Evolutionary conservation across 2,888 invertebrate species (phyloP), one percentile per base, ranked within the genome.

Genomic region (Euclidia mi): DNA sequence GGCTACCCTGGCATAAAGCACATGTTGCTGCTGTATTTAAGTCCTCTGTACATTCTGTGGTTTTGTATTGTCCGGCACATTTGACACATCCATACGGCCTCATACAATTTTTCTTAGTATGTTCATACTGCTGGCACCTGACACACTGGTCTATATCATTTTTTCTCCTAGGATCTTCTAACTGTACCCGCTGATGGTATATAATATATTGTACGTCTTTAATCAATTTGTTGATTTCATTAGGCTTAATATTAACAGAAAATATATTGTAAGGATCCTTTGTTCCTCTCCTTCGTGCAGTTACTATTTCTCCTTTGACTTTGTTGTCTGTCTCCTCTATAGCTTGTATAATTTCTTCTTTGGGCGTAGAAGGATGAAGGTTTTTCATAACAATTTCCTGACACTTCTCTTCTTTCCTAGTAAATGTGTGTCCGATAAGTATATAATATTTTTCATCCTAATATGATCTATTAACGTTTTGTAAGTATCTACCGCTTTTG

Each of bases 61-160:
- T 55, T 11, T n/a, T 37, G 17, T 48, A 48, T 0, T 20, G 7
- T 0, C 32, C 15, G 0, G 37, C 47, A 15, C 43, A 55, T n/a
- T 55, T 55, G 0, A 55, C 37, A 18, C 47, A 55, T 2, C 53
- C 15, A 3, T 37, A 46, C 0, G 52, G 52, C 0, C 46, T 9
- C 46, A 53, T 46, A 7, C 47, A 47, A 7, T 55, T 29, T 0
- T 55, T 55, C 11, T 47, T 43, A 0, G 29, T 29, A 11, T 47
- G 47, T 0, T 47, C 53, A 29, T 55, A 55, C 4, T 43, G 47
- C 2, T 55, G 38, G 12, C 53, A 55, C 2, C 53, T 6, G 0
- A 7, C 11, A 14, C 43, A 55, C 7, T 55, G 47, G 0, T n/a
- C 12, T 1, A 44, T 15, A 0, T 1, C 2, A 0, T n/a, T 42